A percentile compares a stretch with the other conserved stretches of the same genome.
Evolutionary conservation across 2,888 invertebrate genomes (phyloP).

Genomic region (Notodonta dromedarius): DNA sequence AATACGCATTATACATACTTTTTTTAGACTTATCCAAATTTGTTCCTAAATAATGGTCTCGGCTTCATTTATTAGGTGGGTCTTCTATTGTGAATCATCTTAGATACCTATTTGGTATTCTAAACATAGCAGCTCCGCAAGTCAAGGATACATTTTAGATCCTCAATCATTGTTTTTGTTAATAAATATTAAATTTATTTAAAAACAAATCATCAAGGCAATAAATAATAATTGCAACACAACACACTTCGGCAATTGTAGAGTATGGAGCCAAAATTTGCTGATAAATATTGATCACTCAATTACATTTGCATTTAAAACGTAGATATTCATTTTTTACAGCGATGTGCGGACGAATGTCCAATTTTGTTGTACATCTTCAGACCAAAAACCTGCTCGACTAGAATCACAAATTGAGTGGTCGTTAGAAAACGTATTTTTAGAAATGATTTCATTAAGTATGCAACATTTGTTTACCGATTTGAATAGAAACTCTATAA

Average conservation of each 20-base stretch:
- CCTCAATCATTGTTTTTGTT: neutral
- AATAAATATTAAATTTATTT: neutral
- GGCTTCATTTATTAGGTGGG: too few relatives aligned
- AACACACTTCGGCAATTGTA: conserved; percentile 4
- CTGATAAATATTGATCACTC: conserved; percentile 30
- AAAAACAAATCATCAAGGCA: conserved; percentile 1
- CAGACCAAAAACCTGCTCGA: conserved; percentile 58
- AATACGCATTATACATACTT: conserved; percentile 36
- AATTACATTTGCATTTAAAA: conserved; percentile 32
- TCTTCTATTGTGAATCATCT: neutral
- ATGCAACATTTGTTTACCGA: conserved; percentile 8
- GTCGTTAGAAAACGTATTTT: conserved; percentile 45
- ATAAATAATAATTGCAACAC: conserved; percentile 9
- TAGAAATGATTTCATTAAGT: conserved; percentile 45
- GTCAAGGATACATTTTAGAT: neutral
- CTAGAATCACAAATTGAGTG: conserved; percentile 47
- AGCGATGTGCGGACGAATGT: conserved; percentile 30
- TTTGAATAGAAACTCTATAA: too few relatives aligned
- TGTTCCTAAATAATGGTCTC: too few relatives aligned
- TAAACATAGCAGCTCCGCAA: neutral
- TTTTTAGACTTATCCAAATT: too few relatives aligned
- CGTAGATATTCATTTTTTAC: conserved; percentile 14
- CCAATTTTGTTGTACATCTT: conserved; percentile 52
- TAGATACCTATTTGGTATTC: neutral
- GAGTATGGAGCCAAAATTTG: conserved; percentile 14